Evolutionary conservation across 2,888 invertebrate genomes (phyloP), one percentile per base, ranked within the genome.

Genomic region (Antheraea yamamai): DNA sequence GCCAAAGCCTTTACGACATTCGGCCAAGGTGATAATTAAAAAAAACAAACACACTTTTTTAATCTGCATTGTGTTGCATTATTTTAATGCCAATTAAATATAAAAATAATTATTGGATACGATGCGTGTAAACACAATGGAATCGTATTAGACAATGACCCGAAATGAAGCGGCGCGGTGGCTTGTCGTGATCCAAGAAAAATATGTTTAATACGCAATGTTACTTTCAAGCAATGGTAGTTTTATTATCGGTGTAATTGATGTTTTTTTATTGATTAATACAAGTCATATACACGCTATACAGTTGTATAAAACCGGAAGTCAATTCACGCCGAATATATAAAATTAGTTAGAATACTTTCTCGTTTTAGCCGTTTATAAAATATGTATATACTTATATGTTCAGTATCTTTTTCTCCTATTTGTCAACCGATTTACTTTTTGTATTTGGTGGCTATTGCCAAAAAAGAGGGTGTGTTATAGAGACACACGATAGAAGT

Each of bases 31-130:
- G 72, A 85, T 55, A 73, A 82, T 77, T 75, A 83, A 77, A 78
- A 82, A 78, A 16, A 85, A 78, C 51, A 82, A 75, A 77, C 77
- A 79, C 77, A 82, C 79, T 83, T 78, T 83, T 77, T 81, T 78
- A 79, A 80, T 81, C 74, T 80, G 81, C 82, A 84, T 88, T 79
- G 80, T 86, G 79, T 80, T 80, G 35, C 70, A 70, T 70, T 70
- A 20, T 2, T 39, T 70, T 70, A 30, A 4, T 39, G 2, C 35
- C 39, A 70, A 81, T 83, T 80, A 78, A 80, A 77, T 79, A 81
- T 76, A 55, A 74, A 75, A 80, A 81, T 77, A 75, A 73, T 72
- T 75, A 30, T 74, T 23, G 72, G 75, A 76, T 55, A 73, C 76
- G 51, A 26, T n/a, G 73, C 75, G 75, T 77, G 71, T 72, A 75